Base-by-base conservation (phyloP, 2,797 vertebrate species). In the Molossus alvarezi region DNA sequence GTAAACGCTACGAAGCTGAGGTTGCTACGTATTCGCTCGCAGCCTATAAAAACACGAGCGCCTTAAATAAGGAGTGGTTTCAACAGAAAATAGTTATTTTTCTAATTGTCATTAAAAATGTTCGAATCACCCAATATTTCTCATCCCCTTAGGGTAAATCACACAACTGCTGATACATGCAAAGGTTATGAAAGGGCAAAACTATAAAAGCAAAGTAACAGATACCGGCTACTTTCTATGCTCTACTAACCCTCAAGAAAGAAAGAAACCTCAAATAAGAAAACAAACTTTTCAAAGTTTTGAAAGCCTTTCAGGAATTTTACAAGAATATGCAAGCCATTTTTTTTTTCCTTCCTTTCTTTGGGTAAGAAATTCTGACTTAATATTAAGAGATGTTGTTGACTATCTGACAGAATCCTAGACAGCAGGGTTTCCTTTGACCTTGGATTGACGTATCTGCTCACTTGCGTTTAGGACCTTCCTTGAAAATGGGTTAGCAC, bases 241-340 rank as follows among this genome's bases (percentile, higher is more conserved):
- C 20, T 95, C 33, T 12, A 1, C 45, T 29, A 37, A 94, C 62
- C 81, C 73, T 58, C 10, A 84, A 77, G 45, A 73, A 91, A 91
- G 79, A 90, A 95, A 88, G 53, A 69, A 97, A 92, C 18, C 84
- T 89, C 76, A 86, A 91, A 89, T 92, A 84, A 85, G 1, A 87
- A 95, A 91, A 88, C 86, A 88, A 69, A 41, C 57, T 80, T 90
- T 91, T 93, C n/a, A 85, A 90, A 71, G 9, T 90, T 96, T 96
- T 87, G 57, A 95, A 94, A 82, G n/a, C 17, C 18, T 77, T 96
- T 93, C 29, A 75, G 83, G 37, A 96, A 76, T 76, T 90, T 96
- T 84, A 71, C 0, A 94, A 72, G 76, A 89, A n/a, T 77, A 65
- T 89, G 7, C 0, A 29, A 84, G 25, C 55, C 27, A 25, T 29